phyloP scores from a whole-genome alignment of 2,797 vertebrate species.

The Rachycentron canadum region DNA sequence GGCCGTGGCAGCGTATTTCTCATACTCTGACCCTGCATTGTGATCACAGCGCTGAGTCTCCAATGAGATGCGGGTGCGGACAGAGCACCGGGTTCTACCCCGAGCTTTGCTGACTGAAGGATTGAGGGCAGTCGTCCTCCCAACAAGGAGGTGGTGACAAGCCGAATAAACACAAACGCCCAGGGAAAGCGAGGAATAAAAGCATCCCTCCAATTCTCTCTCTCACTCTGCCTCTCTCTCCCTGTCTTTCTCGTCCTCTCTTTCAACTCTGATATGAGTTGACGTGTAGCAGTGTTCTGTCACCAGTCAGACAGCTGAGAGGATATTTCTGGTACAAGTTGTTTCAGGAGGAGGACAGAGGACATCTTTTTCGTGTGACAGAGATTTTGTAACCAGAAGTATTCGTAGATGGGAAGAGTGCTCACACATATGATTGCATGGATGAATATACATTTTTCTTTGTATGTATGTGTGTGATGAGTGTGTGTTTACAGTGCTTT shows the following conservation, averaged over 20 bases:
- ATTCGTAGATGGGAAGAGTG: constrained; percentile 19
- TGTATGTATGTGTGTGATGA: constrained; percentile 13
- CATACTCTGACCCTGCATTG: constrained; percentile 42
- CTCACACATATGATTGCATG: constrained; percentile 14
- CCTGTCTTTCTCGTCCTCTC: constrained; percentile 48
- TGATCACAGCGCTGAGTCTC: constrained; percentile 62
- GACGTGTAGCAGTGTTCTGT: constrained; percentile 71
- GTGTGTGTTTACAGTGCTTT: constrained; percentile 51
- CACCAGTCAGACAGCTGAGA: constrained; percentile 61
- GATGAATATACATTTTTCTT: constrained; percentile 18
- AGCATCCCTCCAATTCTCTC: constrained; percentile 38
- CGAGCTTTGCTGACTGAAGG: constrained; percentile 65
- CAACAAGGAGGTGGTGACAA: constrained; percentile 52
- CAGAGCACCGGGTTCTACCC: constrained; percentile 41
- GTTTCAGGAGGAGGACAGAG: constrained; percentile 60
- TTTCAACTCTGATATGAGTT: constrained; percentile 71
- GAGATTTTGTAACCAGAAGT: constrained; percentile 30
- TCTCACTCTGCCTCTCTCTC: constrained; percentile 16
- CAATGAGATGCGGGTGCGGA: constrained; percentile 65
- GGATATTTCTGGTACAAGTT: constrained; percentile 73
- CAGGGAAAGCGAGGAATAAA: constrained; percentile 58
- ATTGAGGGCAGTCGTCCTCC: constrained; percentile 59
- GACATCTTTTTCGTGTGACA: constrained; percentile 58
- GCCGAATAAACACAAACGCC: constrained; percentile 56
- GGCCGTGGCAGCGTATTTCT: constrained; percentile 42